Evolutionary conservation across 1,140 invertebrate genomes (phyloP).

Genomic region (Formica selysi): DNA sequence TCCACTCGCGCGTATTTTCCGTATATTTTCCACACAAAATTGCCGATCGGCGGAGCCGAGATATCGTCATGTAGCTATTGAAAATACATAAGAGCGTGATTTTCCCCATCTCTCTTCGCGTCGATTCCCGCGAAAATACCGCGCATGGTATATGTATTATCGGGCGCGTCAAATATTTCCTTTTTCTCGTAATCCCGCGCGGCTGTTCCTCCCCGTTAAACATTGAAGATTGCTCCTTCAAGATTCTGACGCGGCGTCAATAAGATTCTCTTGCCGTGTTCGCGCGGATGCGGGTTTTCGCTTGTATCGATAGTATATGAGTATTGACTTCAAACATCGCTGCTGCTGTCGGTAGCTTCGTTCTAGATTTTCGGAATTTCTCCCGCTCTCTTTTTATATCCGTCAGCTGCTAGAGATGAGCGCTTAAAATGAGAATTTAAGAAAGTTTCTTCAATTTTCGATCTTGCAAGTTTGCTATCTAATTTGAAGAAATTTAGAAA

Average conservation of each 20-base stretch:
- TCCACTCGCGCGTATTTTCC: not conserved
- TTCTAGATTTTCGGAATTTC: constrained; percentile 18
- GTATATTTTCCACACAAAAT: constrained; percentile 24
- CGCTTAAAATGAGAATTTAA: constrained; percentile 29
- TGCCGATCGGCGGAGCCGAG: not conserved
- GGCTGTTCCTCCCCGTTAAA: constrained; percentile 48
- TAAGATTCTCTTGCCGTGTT: constrained; percentile 3
- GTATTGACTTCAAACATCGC: constrained; percentile 12
- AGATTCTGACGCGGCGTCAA: constrained; percentile 11
- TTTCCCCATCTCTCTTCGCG: not conserved
- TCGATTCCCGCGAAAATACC: constrained; percentile 18
- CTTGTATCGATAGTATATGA: constrained; percentile 5
- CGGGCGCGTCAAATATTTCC: constrained; percentile 18
- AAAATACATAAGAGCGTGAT: constrained; percentile 18
- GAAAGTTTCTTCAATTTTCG: constrained; percentile 43
- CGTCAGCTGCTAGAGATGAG: not conserved
- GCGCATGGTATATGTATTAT: not conserved
- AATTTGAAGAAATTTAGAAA: constrained; percentile 19
- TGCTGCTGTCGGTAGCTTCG: not conserved
- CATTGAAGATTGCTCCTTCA: constrained; percentile 55
- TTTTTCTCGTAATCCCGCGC: constrained; percentile 30
- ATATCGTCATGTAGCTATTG: not conserved
- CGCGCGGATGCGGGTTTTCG: not conserved
- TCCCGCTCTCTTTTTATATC: not conserved
- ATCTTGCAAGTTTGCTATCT: not conserved